phyloP scores from a whole-genome alignment of 2,113 vertebrate genomes.

The Actenoides lindsayi region DNA sequence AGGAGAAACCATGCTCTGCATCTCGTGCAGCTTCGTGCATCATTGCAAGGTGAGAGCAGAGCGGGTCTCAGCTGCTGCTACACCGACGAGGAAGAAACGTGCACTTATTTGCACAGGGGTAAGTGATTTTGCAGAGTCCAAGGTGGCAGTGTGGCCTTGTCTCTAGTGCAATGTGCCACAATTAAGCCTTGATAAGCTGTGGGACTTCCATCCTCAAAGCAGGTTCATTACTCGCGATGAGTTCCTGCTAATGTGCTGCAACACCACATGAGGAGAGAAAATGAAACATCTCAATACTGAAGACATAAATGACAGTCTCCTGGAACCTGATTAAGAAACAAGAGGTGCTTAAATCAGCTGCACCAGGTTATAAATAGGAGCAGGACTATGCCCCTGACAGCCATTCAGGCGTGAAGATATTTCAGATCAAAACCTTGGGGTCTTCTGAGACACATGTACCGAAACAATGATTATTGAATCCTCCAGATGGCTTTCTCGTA shows the following conservation, averaged over 20 bases:
- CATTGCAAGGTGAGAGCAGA: accelerated
- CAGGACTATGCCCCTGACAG: neutral
- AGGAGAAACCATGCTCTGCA: neutral
- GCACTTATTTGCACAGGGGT: neutral
- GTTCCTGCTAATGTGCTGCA: neutral
- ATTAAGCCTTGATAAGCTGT: neutral
- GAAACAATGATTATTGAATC: neutral
- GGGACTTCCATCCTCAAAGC: neutral
- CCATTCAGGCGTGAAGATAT: neutral
- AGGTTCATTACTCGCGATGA: neutral
- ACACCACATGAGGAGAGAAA: neutral
- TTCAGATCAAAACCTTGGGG: neutral
- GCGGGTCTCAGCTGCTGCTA: neutral
- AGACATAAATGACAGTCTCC: neutral
- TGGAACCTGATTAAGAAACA: neutral
- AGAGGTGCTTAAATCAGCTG: neutral
- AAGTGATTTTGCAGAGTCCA: neutral
- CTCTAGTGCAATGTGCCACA: neutral
- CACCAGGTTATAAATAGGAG: neutral
- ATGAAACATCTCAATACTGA: neutral
- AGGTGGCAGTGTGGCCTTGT: neutral
- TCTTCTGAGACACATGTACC: neutral
- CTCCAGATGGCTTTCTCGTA: neutral
- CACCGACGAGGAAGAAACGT: neutral
- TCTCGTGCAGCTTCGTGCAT: accelerated